Conservation (phyloP, 2,113 vertebrate species). For the Tetrao urogallus region DNA sequence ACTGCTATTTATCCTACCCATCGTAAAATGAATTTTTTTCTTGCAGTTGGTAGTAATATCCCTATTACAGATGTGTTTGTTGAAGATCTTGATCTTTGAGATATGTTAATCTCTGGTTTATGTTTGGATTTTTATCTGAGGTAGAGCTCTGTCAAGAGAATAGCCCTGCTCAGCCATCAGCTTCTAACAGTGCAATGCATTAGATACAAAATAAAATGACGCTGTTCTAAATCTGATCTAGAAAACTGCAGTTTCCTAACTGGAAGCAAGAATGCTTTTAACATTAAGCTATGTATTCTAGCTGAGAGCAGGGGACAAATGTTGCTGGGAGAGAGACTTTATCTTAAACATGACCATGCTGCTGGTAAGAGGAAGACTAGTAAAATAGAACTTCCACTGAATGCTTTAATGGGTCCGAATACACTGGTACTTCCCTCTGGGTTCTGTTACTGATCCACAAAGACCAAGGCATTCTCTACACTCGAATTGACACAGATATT, state of each 20-base stretch:
- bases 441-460: too few relatives aligned
- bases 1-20: not conserved
- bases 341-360: not conserved
- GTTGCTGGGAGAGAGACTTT: not conserved
- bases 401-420: not conserved
- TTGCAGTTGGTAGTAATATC: not conserved
- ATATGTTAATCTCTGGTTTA: not conserved
- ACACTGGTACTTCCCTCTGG: not conserved
- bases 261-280: not conserved
- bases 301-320: not conserved
- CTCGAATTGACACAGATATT: not conserved
- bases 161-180: not conserved
- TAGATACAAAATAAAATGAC: not conserved
- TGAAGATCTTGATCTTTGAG: not conserved
- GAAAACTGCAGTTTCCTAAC: not conserved
- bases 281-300: not conserved
- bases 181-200: not conserved
- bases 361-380: not conserved
- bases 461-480: not conserved
- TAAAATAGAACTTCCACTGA: constrained; percentile 12
- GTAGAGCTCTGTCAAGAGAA: not conserved
- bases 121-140: not conserved
- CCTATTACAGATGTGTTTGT: not conserved
- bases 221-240: not conserved
- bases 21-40: not conserved